A percentile compares a stretch with the other conserved stretches of the same genome.
Evolutionary conservation across 2,888 invertebrate genomes (phyloP).

Genomic region (Lycocerus yunnanus): DNA sequence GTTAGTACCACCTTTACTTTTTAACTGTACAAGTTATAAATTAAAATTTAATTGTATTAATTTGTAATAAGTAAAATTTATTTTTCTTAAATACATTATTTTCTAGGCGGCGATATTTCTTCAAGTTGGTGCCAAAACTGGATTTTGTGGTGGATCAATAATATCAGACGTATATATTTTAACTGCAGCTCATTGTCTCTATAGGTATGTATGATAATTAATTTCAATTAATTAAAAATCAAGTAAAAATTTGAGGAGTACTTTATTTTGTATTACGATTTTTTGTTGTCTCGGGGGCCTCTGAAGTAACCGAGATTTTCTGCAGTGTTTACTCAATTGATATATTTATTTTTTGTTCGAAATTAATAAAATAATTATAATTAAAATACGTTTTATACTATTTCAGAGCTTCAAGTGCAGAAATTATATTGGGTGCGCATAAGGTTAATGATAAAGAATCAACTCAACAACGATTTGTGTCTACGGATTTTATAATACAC

Average conservation of each 20-base stretch:
- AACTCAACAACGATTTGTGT: slow-evolving; percentile 44
- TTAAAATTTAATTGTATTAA: too few relatives aligned
- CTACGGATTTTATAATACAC: slow-evolving; percentile 43
- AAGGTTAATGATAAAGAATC: slow-evolving; percentile 44
- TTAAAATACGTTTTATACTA: too few relatives aligned
- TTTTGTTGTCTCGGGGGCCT: too few relatives aligned
- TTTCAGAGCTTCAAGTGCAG: slow-evolving; percentile 32
- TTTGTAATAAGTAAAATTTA: too few relatives aligned
- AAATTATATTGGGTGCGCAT: slow-evolving; percentile 43
- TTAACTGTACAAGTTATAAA: too few relatives aligned
- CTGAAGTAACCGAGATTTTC: too few relatives aligned
- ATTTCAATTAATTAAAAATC: too few relatives aligned
- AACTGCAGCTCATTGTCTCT: slow-evolving; percentile 6
- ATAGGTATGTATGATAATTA: background rate
- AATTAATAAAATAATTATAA: too few relatives aligned
- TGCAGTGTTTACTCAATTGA: too few relatives aligned
- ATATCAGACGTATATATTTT: background rate
- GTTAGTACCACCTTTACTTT: background rate
- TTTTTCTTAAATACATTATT: background rate
- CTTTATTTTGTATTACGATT: too few relatives aligned
- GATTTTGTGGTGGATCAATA: slow-evolving; percentile 8
- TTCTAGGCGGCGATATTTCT: slow-evolving; percentile 3
- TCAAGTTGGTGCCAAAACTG: background rate
- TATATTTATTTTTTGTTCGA: too few relatives aligned
- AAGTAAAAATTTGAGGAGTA: too few relatives aligned